These are phyloP conservation scores for Sciurus carolinensis DNA, from an alignment of 2,797 vertebrate species.

Conservation along the genomic window DNA sequence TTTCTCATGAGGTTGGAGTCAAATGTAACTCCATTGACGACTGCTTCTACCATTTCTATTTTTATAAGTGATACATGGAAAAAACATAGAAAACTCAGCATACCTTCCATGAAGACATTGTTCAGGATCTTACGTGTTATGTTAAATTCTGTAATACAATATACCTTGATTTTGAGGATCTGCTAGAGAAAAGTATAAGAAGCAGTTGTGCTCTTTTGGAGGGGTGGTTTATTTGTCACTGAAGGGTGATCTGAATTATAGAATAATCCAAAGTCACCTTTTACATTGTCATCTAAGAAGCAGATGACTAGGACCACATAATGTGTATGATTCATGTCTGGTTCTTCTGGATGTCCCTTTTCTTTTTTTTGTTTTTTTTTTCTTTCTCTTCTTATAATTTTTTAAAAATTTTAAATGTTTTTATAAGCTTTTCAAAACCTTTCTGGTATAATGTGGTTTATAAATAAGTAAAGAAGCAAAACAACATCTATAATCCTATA, in stretches of 20 bases:
- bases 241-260: no score
- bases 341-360: rapidly evolving
- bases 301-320: neutral
- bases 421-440: neutral
- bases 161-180: neutral
- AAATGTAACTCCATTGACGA: neutral
- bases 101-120: neutral
- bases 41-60: neutral
- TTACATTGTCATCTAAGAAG: neutral
- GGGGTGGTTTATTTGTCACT: neutral
- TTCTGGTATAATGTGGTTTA: neutral
- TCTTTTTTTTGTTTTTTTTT: neutral
- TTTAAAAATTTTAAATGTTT: neutral
- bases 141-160: neutral
- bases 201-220: neutral
- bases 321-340: neutral
- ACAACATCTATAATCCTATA: neutral
- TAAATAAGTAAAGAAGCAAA: neutral
- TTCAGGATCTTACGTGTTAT: neutral
- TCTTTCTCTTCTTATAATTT: neutral
- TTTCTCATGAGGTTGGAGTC: neutral
- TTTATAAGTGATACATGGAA: neutral
- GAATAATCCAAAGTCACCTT: neutral
- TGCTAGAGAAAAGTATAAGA: neutral
- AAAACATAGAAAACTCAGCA: neutral